These are phyloP conservation scores for Tokudaia muenninki DNA, from an alignment of 2,797 vertebrate genomes.

Conservation along the genomic window DNA sequence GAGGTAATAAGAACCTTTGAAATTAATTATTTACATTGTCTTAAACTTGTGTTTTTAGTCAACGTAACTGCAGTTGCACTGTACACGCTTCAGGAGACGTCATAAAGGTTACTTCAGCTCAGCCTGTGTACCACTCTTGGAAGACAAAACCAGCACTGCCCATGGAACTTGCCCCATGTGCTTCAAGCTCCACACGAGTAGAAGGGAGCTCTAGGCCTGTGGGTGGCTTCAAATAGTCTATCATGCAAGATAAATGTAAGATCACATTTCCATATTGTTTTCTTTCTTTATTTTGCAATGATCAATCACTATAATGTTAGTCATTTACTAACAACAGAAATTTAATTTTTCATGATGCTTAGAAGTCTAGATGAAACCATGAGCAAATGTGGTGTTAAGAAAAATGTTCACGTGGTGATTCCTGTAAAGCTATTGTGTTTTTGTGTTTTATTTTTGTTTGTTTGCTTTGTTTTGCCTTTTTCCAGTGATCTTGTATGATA, in stretches of 20 bases:
- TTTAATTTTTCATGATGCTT: neutral
- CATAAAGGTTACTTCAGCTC: neutral
- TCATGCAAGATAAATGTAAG: neutral
- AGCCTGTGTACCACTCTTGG: neutral
- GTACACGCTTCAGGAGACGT: neutral
- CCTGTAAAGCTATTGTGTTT: neutral
- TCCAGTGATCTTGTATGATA: neutral
- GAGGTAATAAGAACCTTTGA: neutral
- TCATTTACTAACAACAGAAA: neutral
- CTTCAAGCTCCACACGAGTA: neutral
- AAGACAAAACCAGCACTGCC: neutral
- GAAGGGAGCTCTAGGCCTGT: neutral
- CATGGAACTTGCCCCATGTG: neutral
- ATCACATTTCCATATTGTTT: neutral
- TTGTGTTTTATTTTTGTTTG: neutral
- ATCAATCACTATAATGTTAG: neutral
- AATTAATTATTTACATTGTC: neutral
- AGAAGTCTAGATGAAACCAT: neutral
- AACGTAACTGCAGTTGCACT: too few relatives aligned
- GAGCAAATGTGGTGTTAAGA: neutral
- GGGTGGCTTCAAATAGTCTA: neutral
- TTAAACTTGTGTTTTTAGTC: neutral
- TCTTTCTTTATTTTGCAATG: neutral
- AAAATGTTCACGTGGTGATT: neutral
- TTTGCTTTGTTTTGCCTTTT: neutral